Conservation (phyloP, 2,113 vertebrate species). For the Motacilla alba region DNA sequence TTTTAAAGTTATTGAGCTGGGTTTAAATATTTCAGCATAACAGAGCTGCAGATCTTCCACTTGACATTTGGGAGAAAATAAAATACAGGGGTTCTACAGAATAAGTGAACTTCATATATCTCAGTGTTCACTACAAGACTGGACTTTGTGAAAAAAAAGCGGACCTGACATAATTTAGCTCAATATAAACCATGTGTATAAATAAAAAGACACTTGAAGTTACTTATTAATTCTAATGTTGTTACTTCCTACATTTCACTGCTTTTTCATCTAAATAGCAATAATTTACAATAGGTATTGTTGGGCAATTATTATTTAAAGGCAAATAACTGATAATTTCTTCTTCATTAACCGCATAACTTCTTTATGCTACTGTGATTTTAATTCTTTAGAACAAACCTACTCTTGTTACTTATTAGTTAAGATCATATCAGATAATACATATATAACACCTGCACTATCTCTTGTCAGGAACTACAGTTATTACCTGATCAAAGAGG, state of each 20-base stretch:
- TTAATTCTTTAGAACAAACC: not conserved
- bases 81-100: not conserved
- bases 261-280: not conserved
- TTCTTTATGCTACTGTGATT: not conserved
- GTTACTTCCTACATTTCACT: not conserved
- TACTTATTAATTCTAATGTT: not conserved
- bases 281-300: not conserved
- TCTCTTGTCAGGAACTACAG: not conserved
- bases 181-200: not conserved
- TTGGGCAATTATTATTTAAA: not conserved
- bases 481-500: not conserved
- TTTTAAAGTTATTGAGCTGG: not conserved
- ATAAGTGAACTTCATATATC: not conserved
- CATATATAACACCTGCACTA: not conserved
- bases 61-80: not conserved
- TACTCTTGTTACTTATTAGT: not conserved
- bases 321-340: not conserved
- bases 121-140: not conserved
- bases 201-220: not conserved
- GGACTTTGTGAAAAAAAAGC: not conserved
- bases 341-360: not conserved
- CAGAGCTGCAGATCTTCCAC: not conserved
- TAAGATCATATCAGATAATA: not conserved
- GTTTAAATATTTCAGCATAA: not conserved
- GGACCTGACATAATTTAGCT: not conserved